Base-by-base conservation (phyloP, 2,113 vertebrate species). In the Ammodytes marinus region DNA sequence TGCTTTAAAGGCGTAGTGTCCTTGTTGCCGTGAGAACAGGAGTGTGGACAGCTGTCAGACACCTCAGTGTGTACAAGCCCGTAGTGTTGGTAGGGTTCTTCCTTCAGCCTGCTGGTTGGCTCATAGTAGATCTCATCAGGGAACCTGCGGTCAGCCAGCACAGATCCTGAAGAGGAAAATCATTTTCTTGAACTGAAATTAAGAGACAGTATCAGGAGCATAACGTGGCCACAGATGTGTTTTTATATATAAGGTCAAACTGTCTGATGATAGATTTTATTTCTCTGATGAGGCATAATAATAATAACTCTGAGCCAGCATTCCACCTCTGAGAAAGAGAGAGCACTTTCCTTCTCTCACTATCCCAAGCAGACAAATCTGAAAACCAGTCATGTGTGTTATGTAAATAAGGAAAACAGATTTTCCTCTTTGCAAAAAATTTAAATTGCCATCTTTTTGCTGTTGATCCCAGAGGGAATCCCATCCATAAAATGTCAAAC, bases 101-200 rank as follows among this genome's bases (percentile, higher is more conserved):
- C 95, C 63, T 96, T 97, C 80, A 97, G 94, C 47, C 89, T 85
- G 74, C 79, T 87, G 80, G 85, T 89, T 2, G 91, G 83, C 61
- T 95, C 94, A 2, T 93, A 76, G 7, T 47, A 47, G 6, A 81
- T 65, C 10, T 95, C 94, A 73, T 91, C 90, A 59, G 63, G 69
- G 88, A 92, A 94, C 58, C 94, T 90, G 72, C 81, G 91, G 86
- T 85, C 83, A 45, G 79, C 8, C 54, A 35, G 8, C 76, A 85
- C 5, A 0, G 92, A 67, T 12, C 88, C 93, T 95, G 77, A 37
- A 1, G 58, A 67, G 12, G 58, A 46, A 53, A 67, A 69, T 6
- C 58, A 61, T 14, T 45, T 17, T 64, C 43, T 65, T 8, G 58
- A 40, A 45, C 17, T 40, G 14, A 53, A 47, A 19, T 70, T 42